Conservation (phyloP, 1,140 invertebrate species). For the Heterodera carotae region DNA sequence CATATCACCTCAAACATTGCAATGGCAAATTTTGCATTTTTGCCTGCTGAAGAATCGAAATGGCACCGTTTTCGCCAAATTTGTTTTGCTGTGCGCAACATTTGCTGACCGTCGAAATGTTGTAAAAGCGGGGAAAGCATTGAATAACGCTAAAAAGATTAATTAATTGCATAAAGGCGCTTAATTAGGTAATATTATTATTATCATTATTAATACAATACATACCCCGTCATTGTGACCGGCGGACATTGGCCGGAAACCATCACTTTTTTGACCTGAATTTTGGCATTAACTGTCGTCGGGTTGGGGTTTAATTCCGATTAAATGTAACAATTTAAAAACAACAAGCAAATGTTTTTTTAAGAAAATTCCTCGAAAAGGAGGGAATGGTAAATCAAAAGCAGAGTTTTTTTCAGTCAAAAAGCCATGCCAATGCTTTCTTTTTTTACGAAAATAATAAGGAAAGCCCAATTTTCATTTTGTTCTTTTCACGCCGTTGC, state of each 20-base stretch:
- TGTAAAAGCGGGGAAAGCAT: constrained; percentile 27
- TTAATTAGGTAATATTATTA: not conserved
- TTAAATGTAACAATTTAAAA: too few species aligned
- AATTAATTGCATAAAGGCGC: too few species aligned
- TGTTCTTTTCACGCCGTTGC: not conserved
- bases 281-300: too few species aligned
- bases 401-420: too few species aligned
- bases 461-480: not conserved
- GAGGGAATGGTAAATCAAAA: too few species aligned
- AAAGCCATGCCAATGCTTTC: too few species aligned
- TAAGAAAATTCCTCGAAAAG: too few species aligned
- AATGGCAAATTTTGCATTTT: not conserved
- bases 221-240: constrained; percentile 30
- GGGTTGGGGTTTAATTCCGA: not conserved
- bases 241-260: constrained; percentile 29
- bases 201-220: not conserved
- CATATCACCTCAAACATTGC: constrained; percentile 21
- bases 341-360: too few species aligned
- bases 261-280: constrained; percentile 36
- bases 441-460: too few species aligned
- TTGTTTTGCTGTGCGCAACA: constrained; percentile 9
- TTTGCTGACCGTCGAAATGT: constrained; percentile 25
- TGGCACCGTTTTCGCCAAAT: constrained; percentile 7
- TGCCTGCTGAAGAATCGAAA: not conserved
- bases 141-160: constrained; percentile 16